Evolutionary conservation across 2,797 vertebrate genomes (phyloP).

Genomic region (Harpagifer antarcticus): DNA sequence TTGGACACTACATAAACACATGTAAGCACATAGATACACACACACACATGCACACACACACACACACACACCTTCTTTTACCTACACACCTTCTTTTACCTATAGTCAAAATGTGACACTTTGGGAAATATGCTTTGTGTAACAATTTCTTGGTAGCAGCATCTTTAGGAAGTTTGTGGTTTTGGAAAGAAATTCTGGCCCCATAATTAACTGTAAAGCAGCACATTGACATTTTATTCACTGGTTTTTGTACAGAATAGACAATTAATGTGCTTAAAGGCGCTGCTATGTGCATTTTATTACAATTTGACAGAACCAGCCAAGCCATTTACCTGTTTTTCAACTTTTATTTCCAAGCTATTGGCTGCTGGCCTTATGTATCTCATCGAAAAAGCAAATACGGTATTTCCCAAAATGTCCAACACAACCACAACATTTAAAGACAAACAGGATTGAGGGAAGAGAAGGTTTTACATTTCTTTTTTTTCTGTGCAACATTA

Average conservation of each 20-base stretch:
- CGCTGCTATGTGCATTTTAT: background rate
- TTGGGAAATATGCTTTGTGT: background rate
- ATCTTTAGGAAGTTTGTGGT: background rate
- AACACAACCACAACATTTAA: slow-evolving; percentile 9
- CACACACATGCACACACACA: background rate
- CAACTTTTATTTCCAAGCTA: background rate
- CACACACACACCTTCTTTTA: background rate
- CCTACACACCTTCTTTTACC: background rate
- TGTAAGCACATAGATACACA: slow-evolving; percentile 4
- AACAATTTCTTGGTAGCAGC: background rate
- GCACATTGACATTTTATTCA: background rate
- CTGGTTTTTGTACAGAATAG: background rate
- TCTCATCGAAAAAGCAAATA: slow-evolving; percentile 1
- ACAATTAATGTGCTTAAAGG: background rate
- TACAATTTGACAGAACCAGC: no score
- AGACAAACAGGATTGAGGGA: background rate
- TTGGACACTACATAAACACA: no score
- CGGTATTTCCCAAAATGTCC: slow-evolving; percentile 23
- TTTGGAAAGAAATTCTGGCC: background rate
- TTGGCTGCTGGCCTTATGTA: background rate
- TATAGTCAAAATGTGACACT: background rate
- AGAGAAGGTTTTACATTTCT: slow-evolving; percentile 22
- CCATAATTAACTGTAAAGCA: background rate
- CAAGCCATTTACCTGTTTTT: background rate
- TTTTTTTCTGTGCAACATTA: slow-evolving; percentile 25